Percentiles rank a stretch among this genome's conserved stretches.
phyloP scores from a whole-genome alignment of 2,797 vertebrate genomes.

The Nannoperca australis region DNA sequence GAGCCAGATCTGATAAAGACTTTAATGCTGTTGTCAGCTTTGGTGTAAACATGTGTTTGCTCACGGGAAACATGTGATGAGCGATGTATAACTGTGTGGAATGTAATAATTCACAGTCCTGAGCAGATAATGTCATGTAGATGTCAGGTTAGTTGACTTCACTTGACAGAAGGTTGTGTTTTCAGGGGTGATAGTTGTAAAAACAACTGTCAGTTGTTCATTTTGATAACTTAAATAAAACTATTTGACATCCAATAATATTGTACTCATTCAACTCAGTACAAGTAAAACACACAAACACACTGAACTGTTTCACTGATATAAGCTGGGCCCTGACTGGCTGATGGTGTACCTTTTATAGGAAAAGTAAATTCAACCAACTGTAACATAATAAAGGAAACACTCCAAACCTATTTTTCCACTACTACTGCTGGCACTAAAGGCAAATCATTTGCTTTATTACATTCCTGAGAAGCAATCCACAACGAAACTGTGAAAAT shows the following conservation, averaged over 20 bases:
- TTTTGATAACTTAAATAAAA: not conserved
- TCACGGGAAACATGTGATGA: conserved; percentile 37
- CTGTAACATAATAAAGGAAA: conserved; percentile 55
- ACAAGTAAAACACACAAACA: not conserved
- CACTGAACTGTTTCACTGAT: not conserved
- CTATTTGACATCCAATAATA: not conserved
- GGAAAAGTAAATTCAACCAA: conserved; percentile 14
- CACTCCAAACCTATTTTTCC: conserved; percentile 57
- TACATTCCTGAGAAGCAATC: conserved; percentile 55
- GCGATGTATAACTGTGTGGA: conserved; percentile 37
- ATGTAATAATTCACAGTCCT: conserved; percentile 35
- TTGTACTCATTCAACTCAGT: not conserved
- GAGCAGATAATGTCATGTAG: conserved; percentile 33
- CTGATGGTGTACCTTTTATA: conserved; percentile 18
- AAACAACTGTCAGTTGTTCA: not conserved
- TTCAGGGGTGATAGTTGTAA: not conserved
- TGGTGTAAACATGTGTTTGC: conserved; percentile 50
- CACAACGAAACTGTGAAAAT: conserved; percentile 32
- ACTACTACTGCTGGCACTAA: conserved; percentile 36
- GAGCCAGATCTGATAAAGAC: conserved; percentile 55
- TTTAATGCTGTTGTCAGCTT: conserved; percentile 35
- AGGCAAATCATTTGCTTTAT: conserved; percentile 46
- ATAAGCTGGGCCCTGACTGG: not conserved
- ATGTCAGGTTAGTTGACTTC: conserved; percentile 13
- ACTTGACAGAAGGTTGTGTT: conserved; percentile 6